Evolutionary conservation across 2,888 invertebrate species (phyloP).

Genomic region (Eurytoma adleriae): DNA sequence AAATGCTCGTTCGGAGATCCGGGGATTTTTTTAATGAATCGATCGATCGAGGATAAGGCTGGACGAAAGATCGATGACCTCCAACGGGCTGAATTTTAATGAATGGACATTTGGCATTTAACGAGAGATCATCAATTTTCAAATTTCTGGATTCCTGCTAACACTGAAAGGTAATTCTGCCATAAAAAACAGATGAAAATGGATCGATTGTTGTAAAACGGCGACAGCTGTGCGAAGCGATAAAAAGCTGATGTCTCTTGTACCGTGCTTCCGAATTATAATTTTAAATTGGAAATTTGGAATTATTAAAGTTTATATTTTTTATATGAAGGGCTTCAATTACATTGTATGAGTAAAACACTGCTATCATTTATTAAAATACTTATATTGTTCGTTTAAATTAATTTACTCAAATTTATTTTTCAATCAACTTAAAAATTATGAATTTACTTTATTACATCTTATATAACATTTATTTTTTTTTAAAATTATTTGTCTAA

Average conservation of each 20-base stretch:
- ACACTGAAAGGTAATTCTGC: not conserved
- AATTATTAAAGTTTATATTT: too few species aligned
- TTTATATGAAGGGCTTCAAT: not conserved
- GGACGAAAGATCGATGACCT: slow-evolving; percentile 61
- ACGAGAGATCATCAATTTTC: slow-evolving; percentile 56
- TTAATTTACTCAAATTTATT: too few species aligned
- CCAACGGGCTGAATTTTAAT: slow-evolving; percentile 61
- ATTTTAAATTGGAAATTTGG: slow-evolving; percentile 4
- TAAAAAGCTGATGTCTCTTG: not conserved
- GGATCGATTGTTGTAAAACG: slow-evolving; percentile 28
- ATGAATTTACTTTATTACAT: too few species aligned
- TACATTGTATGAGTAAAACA: not conserved
- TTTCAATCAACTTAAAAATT: too few species aligned
- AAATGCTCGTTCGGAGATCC: too few species aligned
- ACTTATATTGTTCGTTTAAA: too few species aligned
- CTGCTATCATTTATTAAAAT: too few species aligned
- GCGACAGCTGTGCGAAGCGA: not conserved
- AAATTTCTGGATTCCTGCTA: not conserved
- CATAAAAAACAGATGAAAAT: slow-evolving; percentile 10
- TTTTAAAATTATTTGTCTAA: too few species aligned
- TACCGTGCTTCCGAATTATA: not conserved
- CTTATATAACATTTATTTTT: too few species aligned
- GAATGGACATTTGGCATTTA: slow-evolving; percentile 59
- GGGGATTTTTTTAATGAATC: slow-evolving; percentile 1
- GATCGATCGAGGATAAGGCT: slow-evolving; percentile 55